Conservation (phyloP, 2,113 vertebrate genomes). For the Columbina picui region DNA sequence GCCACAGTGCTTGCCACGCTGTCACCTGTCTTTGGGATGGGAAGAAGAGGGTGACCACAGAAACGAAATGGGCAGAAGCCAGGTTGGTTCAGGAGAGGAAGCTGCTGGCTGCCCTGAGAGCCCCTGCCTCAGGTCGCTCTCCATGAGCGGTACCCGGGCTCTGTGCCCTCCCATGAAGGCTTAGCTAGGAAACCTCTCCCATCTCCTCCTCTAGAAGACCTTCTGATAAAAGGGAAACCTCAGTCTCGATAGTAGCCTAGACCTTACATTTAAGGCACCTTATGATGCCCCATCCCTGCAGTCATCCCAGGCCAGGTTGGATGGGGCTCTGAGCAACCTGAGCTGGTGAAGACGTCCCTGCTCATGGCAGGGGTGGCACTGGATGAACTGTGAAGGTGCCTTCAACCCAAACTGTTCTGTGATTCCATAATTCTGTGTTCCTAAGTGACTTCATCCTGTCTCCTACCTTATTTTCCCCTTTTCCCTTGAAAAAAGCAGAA, state of each 20-base stretch:
- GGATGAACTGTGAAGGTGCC: too few relatives aligned
- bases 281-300: too few relatives aligned
- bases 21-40: neutral
- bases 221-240: neutral
- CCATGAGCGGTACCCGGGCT: neutral
- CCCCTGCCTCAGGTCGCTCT: accelerated
- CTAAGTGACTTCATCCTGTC: neutral
- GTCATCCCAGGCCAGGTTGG: too few relatives aligned
- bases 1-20: accelerated
- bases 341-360: too few relatives aligned
- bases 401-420: too few relatives aligned
- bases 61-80: neutral
- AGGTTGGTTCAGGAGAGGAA: neutral
- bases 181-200: too few relatives aligned
- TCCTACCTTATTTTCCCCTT: neutral
- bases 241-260: neutral
- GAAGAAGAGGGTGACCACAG: neutral
- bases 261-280: neutral
- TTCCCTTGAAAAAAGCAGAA: neutral
- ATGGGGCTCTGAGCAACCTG: too few relatives aligned
- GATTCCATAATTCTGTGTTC: neutral
- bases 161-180: neutral
- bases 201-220: neutral
- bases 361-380: too few relatives aligned
- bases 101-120: neutral